Conservation (phyloP, 2,113 vertebrate species). For the Peucedramus taeniatus region DNA sequence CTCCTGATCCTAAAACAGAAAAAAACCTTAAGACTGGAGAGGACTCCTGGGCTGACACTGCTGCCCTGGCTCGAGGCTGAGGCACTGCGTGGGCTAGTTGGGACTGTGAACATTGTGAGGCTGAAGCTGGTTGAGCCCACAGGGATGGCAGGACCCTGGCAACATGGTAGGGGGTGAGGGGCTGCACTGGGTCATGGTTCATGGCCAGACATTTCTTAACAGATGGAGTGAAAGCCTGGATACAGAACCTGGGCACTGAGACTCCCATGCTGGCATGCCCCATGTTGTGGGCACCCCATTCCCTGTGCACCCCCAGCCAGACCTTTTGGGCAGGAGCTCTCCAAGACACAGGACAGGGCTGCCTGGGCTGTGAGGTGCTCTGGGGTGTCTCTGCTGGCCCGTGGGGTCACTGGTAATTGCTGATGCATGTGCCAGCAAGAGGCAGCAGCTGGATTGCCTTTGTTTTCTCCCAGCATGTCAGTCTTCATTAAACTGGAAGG, state of each 20-base stretch:
- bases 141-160: fast-evolving
- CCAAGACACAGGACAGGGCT: fast-evolving
- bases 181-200: fast-evolving
- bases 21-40: background rate
- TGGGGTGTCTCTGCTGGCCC: fast-evolving
- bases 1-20: slow-evolving; percentile 36
- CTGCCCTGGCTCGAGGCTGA: slow-evolving; percentile 2
- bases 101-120: background rate
- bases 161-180: fast-evolving
- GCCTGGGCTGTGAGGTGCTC: background rate
- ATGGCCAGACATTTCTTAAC: background rate
- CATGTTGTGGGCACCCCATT: fast-evolving
- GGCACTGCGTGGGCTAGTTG: background rate
- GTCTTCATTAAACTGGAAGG: slow-evolving; percentile 43
- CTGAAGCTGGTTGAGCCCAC: fast-evolving
- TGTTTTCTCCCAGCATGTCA: slow-evolving; percentile 56
- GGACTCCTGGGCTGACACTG: background rate
- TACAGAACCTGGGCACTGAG: background rate
- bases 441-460: slow-evolving; percentile 16
- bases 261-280: fast-evolving
- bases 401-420: background rate
- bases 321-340: background rate
- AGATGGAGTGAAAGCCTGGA: background rate
- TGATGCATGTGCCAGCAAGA: background rate
- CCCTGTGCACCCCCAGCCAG: fast-evolving